These are phyloP conservation scores for Gymnothorax javanicus DNA, from an alignment of 2,797 vertebrate genomes.

Conservation along the genomic window DNA sequence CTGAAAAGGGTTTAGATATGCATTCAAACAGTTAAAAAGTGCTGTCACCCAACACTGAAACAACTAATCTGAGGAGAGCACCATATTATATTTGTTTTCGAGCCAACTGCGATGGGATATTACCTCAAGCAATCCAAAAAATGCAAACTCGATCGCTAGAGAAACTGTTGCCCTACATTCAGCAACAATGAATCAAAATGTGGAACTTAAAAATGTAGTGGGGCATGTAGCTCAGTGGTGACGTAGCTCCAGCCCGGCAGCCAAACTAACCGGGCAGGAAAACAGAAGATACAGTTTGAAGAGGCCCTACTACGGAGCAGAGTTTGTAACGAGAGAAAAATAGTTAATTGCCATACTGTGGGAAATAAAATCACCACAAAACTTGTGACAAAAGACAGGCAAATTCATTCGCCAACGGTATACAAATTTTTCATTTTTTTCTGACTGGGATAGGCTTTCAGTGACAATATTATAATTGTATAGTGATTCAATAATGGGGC, in stretches of 20 bases:
- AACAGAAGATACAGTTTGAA: not conserved
- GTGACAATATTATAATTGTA: too few relatives aligned
- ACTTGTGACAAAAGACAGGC: too few relatives aligned
- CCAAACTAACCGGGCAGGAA: constrained; percentile 3
- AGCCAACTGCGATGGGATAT: not conserved
- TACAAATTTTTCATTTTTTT: too few relatives aligned
- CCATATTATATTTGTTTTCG: not conserved
- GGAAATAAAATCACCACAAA: too few relatives aligned
- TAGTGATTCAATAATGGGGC: too few relatives aligned
- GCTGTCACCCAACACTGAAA: not conserved
- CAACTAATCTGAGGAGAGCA: not conserved
- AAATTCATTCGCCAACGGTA: too few relatives aligned
- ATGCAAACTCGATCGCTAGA: not conserved
- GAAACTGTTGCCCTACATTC: not conserved
- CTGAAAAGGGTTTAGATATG: not conserved
- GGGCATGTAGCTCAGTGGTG: not conserved
- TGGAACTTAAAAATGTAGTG: not conserved
- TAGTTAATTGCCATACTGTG: too few relatives aligned
- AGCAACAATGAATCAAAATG: not conserved
- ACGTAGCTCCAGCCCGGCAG: not conserved
- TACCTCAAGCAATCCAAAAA: not conserved
- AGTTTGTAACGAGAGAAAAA: too few relatives aligned
- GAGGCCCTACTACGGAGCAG: not conserved
- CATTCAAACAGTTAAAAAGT: too few relatives aligned
- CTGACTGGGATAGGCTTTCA: too few relatives aligned